These are phyloP conservation scores for Tadarida brasiliensis DNA, from an alignment of 2,797 vertebrate genomes.

Conservation along the genomic window DNA sequence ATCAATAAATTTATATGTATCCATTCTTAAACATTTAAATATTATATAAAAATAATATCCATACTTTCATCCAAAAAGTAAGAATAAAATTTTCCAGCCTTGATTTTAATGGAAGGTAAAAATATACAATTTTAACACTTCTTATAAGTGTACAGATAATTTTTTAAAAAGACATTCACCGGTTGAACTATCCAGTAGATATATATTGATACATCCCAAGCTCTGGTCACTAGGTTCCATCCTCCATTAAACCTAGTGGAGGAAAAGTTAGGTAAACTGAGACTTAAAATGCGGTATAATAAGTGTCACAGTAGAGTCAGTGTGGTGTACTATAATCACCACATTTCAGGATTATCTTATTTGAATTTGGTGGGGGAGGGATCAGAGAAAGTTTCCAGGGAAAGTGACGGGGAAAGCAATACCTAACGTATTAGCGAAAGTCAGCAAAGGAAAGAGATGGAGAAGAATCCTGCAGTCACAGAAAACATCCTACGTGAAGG, in stretches of 20 bases:
- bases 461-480: neutral
- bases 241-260: neutral
- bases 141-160: neutral
- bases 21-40: neutral
- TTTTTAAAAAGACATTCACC: neutral
- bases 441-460: neutral
- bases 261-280: neutral
- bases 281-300: neutral
- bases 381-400: neutral
- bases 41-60: neutral
- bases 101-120: slow-evolving; percentile 42
- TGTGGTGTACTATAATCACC: neutral
- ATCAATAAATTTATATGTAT: neutral
- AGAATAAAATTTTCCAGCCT: neutral
- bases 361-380: neutral
- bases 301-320: neutral
- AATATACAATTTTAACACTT: neutral
- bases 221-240: neutral
- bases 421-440: neutral
- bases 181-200: slow-evolving; percentile 25
- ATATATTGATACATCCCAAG: neutral
- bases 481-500: neutral
- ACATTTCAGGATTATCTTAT: neutral
- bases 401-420: neutral
- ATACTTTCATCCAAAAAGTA: neutral